phyloP scores from a whole-genome alignment of 2,797 vertebrate genomes.

The Melanotaenia trifasciata region DNA sequence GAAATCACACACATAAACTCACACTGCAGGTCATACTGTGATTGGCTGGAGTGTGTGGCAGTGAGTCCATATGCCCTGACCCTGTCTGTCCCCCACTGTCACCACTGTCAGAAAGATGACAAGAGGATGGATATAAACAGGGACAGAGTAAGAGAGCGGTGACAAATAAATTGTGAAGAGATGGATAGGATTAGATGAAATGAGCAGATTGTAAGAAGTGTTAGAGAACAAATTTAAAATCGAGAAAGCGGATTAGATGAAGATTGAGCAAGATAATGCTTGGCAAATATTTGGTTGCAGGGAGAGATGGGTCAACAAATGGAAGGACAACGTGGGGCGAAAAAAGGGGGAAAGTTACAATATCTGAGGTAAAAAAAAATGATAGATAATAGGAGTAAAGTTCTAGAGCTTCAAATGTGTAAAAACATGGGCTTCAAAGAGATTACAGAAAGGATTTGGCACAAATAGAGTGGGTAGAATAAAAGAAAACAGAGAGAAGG shows the following conservation, averaged over 20 bases:
- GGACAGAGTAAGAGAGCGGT: conserved; percentile 34
- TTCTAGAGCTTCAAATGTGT: background rate
- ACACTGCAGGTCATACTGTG: conserved; percentile 46
- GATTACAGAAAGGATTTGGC: conserved; percentile 10
- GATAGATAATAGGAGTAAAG: background rate
- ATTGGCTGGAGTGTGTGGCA: conserved; percentile 57
- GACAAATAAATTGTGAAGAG: conserved; percentile 22
- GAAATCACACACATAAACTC: conserved; percentile 26
- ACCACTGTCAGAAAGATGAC: conserved; percentile 62
- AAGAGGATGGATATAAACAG: conserved; percentile 60
- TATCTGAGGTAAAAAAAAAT: conserved; percentile 10
- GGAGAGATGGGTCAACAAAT: conserved; percentile 1
- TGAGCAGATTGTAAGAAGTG: background rate
- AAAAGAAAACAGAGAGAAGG: conserved; percentile 2
- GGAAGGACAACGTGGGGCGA: background rate
- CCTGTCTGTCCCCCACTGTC: conserved; percentile 70
- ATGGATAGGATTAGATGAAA: conserved; percentile 34
- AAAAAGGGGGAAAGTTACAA: background rate
- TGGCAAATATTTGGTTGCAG: conserved; percentile 19
- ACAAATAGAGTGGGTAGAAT: conserved; percentile 5
- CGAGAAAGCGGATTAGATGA: conserved; percentile 1
- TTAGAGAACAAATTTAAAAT: conserved; percentile 5
- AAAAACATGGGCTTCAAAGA: conserved; percentile 1
- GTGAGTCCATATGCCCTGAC: conserved; percentile 63
- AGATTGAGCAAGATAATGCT: conserved; percentile 4